phyloP scores from a whole-genome alignment of 2,797 vertebrate species.

The Melanotaenia maccullochi region DNA sequence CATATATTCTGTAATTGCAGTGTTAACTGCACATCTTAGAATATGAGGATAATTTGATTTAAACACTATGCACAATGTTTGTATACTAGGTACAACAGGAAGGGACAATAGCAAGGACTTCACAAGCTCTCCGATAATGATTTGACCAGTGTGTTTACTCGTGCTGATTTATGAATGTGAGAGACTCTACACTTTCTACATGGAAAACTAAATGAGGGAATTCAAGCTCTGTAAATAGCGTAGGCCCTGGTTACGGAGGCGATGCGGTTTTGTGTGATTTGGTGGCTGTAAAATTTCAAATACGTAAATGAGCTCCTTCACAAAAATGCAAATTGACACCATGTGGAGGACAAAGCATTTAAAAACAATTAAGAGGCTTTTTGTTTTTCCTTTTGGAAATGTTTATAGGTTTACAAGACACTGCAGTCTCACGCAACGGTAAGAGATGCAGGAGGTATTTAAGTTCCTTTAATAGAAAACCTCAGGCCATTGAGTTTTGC shows the following conservation, averaged over 20 bases:
- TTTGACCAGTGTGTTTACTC: conserved; percentile 1
- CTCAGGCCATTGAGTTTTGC: conserved; percentile 10
- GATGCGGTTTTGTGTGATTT: conserved; percentile 75
- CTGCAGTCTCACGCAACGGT: conserved; percentile 75
- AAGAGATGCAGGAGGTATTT: conserved; percentile 42
- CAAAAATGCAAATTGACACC: conserved; percentile 84
- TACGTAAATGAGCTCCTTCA: conserved; percentile 80
- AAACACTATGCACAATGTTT: not conserved
- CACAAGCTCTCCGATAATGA: not conserved
- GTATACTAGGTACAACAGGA: not conserved
- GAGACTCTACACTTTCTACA: conserved; percentile 41
- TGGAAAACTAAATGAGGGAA: conserved; percentile 65
- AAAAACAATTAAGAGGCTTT: conserved; percentile 78
- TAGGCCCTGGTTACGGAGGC: conserved; percentile 58
- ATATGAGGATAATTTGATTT: not conserved
- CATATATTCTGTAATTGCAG: not conserved
- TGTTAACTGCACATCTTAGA: not conserved
- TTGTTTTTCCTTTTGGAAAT: conserved; percentile 68
- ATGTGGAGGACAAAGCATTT: conserved; percentile 83
- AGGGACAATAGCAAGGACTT: not conserved
- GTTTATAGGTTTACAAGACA: conserved; percentile 72
- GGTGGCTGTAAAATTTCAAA: conserved; percentile 78
- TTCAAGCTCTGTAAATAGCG: conserved; percentile 59
- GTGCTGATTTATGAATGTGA: conserved; percentile 38
- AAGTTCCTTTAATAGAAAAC: conserved; percentile 28